Conservation (phyloP, 2,797 vertebrate species). For the Parotocinclus haroldoi region DNA sequence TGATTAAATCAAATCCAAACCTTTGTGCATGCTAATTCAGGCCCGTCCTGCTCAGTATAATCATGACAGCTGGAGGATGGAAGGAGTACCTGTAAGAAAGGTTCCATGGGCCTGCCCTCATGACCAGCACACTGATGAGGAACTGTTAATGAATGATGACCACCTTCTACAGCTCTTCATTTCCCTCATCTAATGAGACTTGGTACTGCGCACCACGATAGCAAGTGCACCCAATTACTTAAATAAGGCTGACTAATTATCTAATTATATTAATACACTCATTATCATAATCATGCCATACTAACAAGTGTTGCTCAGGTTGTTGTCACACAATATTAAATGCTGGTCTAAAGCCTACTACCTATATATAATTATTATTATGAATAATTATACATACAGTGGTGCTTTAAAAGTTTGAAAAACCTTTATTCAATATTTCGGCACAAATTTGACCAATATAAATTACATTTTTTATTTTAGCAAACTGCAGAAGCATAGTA, state of each 20-base stretch:
- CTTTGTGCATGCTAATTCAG: conserved; percentile 10
- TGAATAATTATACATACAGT: too few species aligned
- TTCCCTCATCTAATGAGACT: conserved; percentile 7
- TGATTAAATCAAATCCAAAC: conserved; percentile 1
- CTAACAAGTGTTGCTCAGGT: background rate
- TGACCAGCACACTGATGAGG: conserved; percentile 19
- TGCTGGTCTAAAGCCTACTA: too few species aligned
- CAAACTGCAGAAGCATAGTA: too few species aligned
- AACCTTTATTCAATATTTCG: too few species aligned
- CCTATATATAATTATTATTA: too few species aligned
- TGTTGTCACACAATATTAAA: background rate
- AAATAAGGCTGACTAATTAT: conserved; percentile 19
- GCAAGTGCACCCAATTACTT: conserved; percentile 22
- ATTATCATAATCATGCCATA: conserved; percentile 1
- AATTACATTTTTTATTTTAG: too few species aligned
- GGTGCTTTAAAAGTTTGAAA: too few species aligned
- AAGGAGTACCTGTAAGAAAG: conserved; percentile 29
- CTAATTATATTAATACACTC: conserved; percentile 8
- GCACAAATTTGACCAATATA: too few species aligned
- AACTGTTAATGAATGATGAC: conserved; percentile 48
- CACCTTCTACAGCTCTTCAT: conserved; percentile 39
- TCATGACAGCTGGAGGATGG: conserved; percentile 26
- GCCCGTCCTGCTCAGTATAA: conserved; percentile 27
- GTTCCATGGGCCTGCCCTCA: conserved; percentile 23
- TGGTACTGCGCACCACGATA: conserved; percentile 6